These are phyloP conservation scores for Moxostoma hubbsi DNA, from an alignment of 2,797 vertebrate species.

Conservation along the genomic window DNA sequence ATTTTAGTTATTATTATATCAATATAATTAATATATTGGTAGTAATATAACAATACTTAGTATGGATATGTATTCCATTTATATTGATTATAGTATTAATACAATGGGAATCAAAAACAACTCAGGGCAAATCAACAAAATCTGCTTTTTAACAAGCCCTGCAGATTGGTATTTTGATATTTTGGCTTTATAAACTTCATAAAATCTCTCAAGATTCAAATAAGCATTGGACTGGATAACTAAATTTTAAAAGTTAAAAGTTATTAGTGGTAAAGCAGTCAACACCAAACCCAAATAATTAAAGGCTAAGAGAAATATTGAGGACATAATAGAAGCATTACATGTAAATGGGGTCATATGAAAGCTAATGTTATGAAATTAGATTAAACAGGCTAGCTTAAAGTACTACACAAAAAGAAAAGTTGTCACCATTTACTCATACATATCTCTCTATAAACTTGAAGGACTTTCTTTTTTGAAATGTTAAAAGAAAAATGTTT, in stretches of 20 bases:
- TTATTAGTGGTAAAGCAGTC: background rate
- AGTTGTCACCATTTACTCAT: too few species aligned
- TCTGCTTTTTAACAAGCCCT: background rate
- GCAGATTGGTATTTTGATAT: background rate
- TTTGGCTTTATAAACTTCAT: background rate
- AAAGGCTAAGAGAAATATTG: background rate
- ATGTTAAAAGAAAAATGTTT: too few species aligned
- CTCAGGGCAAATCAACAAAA: background rate
- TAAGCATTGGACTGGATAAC: background rate
- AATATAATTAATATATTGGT: too few species aligned
- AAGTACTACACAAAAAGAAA: background rate
- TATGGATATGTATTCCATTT: slow-evolving; percentile 1
- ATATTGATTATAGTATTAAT: background rate
- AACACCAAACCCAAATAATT: background rate
- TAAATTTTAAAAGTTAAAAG: background rate
- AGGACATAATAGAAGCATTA: background rate
- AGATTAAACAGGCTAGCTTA: background rate
- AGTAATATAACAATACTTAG: too few species aligned
- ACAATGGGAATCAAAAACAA: slow-evolving; percentile 4
- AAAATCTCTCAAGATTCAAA: background rate
- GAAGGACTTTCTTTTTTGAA: too few species aligned
- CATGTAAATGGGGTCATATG: background rate
- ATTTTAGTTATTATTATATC: too few species aligned
- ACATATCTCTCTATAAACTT: too few species aligned
- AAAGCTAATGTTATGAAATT: background rate